Evolutionary conservation across 2,888 invertebrate genomes (phyloP).

Genomic region (Lagria hirta): DNA sequence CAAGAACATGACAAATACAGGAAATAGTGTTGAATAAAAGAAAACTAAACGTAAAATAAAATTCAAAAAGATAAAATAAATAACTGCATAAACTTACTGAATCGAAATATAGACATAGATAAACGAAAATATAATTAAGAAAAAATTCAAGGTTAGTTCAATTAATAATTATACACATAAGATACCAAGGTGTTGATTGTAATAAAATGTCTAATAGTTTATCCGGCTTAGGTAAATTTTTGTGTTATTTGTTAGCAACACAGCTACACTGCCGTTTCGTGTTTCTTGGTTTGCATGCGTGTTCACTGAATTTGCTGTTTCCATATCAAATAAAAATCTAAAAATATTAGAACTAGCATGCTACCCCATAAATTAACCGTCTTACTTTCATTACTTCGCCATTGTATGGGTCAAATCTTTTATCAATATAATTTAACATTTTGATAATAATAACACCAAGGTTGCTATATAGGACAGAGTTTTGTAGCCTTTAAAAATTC

Average conservation of each 20-base stretch:
- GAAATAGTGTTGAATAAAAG: too few species aligned
- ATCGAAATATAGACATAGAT: too few species aligned
- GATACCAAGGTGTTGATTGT: too few species aligned
- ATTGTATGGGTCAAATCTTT: constrained; percentile 27
- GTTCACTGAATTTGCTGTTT: constrained; percentile 38
- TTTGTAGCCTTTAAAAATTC: constrained; percentile 13
- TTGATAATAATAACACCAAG: constrained; percentile 33
- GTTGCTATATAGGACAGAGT: constrained; percentile 26
- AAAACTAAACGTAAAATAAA: too few species aligned
- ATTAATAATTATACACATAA: not conserved
- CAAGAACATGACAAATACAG: too few species aligned
- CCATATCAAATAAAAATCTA: constrained; percentile 38
- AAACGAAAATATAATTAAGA: too few species aligned
- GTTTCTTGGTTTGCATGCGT: constrained; percentile 37
- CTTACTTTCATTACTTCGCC: constrained; percentile 30
- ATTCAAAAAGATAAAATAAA: too few species aligned
- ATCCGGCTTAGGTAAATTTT: too few species aligned
- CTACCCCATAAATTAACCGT: constrained; percentile 35
- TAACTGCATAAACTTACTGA: too few species aligned
- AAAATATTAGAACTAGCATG: constrained; percentile 37
- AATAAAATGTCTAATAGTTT: constrained; percentile 34
- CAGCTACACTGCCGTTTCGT: constrained; percentile 39
- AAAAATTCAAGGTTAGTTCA: too few species aligned
- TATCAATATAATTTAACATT: constrained; percentile 29
- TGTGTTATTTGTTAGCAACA: too few species aligned